Conservation (phyloP, 2,888 invertebrate genomes). For the Cheilosia grossa region DNA sequence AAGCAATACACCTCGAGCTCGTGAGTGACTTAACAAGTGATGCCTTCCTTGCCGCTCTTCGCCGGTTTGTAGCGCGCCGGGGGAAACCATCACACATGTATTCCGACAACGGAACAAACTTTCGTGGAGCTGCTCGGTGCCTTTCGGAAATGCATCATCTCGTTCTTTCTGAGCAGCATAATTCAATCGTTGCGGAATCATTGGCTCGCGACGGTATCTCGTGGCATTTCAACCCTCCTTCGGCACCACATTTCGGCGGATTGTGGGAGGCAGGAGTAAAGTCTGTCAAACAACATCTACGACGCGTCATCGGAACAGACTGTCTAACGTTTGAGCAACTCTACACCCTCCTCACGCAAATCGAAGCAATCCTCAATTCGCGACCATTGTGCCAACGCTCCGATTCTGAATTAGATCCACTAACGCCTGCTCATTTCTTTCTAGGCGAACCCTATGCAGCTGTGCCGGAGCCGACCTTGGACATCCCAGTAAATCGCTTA, state of each 20-base stretch:
- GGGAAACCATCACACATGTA: conserved; percentile 50
- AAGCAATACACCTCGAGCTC: conserved; percentile 45
- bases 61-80: conserved; percentile 48
- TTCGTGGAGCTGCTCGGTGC: conserved; percentile 30
- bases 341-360: conserved; percentile 8
- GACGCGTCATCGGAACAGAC: neutral
- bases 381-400: conserved; percentile 10
- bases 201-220: conserved; percentile 48
- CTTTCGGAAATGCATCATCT: conserved; percentile 46
- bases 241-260: conserved; percentile 59
- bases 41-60: conserved; percentile 40
- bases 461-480: neutral
- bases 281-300: conserved; percentile 38
- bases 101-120: conserved; percentile 56
- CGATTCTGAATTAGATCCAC: conserved; percentile 11
- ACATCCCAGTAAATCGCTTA: conserved; percentile 1
- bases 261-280: conserved; percentile 53
- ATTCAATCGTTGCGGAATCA: conserved; percentile 35
- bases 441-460: conserved; percentile 13
- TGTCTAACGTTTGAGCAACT: neutral
- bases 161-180: conserved; percentile 6
- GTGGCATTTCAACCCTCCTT: conserved; percentile 65
- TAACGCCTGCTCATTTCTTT: conserved; percentile 31
- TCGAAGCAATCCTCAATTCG: conserved; percentile 19
- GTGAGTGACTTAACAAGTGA: conserved; percentile 54